These are phyloP conservation scores for Drosophila ogumai DNA, from an alignment of 1,140 invertebrate species.

Conservation along the genomic window DNA sequence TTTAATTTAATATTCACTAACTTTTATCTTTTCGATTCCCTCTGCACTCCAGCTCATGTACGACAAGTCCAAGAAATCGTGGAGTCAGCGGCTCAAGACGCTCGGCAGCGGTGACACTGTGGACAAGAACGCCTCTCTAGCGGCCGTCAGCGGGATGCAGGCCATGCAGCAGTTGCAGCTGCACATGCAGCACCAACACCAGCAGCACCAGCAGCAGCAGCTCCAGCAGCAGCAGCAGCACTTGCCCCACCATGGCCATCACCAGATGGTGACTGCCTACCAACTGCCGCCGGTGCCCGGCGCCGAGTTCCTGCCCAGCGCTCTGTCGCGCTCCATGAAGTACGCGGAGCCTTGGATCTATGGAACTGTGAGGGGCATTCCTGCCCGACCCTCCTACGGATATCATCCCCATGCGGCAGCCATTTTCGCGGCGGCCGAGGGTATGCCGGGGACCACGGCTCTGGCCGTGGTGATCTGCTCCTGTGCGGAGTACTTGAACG, in stretches of 20 bases:
- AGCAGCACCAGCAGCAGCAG: conserved; percentile 40
- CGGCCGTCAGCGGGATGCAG: conserved; percentile 67
- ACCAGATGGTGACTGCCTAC: conserved; percentile 58
- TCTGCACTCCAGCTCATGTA: conserved; percentile 74
- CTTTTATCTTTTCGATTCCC: background rate
- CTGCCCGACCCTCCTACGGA: conserved; percentile 85
- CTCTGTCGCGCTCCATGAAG: conserved; percentile 92
- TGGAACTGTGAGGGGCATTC: conserved; percentile 88
- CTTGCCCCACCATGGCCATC: conserved; percentile 51
- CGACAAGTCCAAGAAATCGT: conserved; percentile 85
- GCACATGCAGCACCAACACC: conserved; percentile 63
- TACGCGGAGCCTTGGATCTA: conserved; percentile 93
- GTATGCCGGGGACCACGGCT: conserved; percentile 67
- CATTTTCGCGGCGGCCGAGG: conserved; percentile 84
- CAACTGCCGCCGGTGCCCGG: conserved; percentile 60
- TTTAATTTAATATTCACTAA: background rate
- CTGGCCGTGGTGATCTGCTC: conserved; percentile 90
- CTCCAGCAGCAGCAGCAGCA: conserved; percentile 64
- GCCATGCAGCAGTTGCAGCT: conserved; percentile 71
- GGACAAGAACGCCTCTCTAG: conserved; percentile 59
- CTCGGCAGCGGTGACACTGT: conserved; percentile 81
- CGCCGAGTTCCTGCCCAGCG: conserved; percentile 85
- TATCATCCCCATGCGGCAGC: conserved; percentile 86
- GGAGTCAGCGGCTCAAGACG: conserved; percentile 85
- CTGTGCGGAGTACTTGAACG: conserved; percentile 90